A percentile compares a stretch with the other conserved stretches of the same genome.
Conservation (phyloP, 2,888 invertebrate genomes). For the Ichneumoninae sp. region DNA sequence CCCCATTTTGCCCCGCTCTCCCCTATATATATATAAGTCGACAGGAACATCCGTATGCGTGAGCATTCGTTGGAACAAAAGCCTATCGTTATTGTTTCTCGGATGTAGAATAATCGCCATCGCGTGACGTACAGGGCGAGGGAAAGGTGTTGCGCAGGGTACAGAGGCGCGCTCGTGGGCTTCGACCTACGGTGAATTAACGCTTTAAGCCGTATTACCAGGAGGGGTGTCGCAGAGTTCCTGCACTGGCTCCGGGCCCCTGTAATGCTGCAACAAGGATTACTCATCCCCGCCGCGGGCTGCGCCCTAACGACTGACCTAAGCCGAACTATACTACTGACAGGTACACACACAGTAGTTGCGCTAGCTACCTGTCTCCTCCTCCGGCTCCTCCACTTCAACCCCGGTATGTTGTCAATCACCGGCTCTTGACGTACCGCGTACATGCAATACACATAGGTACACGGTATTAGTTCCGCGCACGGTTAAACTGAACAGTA, state of each 20-base stretch:
- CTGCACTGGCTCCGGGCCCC: conserved; percentile 6
- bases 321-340: conserved; percentile 52
- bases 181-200: conserved; percentile 52
- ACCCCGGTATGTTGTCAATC: conserved; percentile 52
- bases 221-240: conserved; percentile 4
- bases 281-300: conserved; percentile 41
- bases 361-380: not conserved
- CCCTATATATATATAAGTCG: not conserved
- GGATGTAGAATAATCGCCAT: not conserved
- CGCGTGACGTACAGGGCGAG: not conserved
- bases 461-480: not conserved
- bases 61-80: not conserved
- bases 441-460: not conserved
- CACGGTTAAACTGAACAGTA: conserved; percentile 32
- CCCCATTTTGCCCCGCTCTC: too few species aligned
- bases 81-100: conserved; percentile 1
- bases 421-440: conserved; percentile 35
- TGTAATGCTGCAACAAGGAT: conserved; percentile 58
- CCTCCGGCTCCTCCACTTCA: conserved; percentile 10
- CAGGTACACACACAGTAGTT: conserved; percentile 46
- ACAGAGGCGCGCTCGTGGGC: not conserved
- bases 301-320: conserved; percentile 60
- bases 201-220: conserved; percentile 47
- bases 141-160: not conserved
- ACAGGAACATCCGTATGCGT: not conserved